Conservation (phyloP, 2,797 vertebrate species). For the Miichthys miiuy region DNA sequence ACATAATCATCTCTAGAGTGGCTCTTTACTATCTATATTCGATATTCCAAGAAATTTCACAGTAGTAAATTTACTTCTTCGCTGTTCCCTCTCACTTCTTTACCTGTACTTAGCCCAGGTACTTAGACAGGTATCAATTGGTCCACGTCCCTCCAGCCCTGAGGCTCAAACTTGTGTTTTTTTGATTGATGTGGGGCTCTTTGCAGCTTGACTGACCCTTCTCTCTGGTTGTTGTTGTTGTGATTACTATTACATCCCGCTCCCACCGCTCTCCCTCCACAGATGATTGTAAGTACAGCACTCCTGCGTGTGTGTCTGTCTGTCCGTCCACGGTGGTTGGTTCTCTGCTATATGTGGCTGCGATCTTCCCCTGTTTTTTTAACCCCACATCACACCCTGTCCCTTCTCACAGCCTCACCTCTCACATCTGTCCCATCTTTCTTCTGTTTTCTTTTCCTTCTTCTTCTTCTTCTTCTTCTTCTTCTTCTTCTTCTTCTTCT, state of each 20-base stretch:
- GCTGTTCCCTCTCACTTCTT: background rate
- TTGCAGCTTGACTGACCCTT: constrained; percentile 90
- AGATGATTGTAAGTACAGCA: constrained; percentile 99
- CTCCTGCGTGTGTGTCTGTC: constrained; percentile 92
- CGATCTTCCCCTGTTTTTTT: constrained; percentile 74
- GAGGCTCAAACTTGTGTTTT: constrained; percentile 66
- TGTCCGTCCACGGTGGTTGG: constrained; percentile 87
- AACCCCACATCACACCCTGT: constrained; percentile 62
- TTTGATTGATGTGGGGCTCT: constrained; percentile 88
- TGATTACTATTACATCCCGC: constrained; percentile 89
- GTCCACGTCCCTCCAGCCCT: constrained; percentile 40
- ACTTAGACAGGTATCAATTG: constrained; percentile 44
- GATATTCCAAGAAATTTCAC: background rate
- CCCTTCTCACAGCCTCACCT: constrained; percentile 36
- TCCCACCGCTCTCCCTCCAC: constrained; percentile 89
- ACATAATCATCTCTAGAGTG: background rate
- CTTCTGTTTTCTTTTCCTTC: constrained; percentile 8
- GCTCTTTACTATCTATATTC: background rate
- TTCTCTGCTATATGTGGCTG: constrained; percentile 91
- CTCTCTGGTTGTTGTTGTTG: constrained; percentile 90
- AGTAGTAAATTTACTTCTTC: background rate
- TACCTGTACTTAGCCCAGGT: constrained; percentile 31
- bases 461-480: constrained; percentile 8
- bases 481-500: constrained; percentile 6
- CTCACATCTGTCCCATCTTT: constrained; percentile 53